These are phyloP conservation scores for Drosophila gaucha DNA, from an alignment of 2,888 invertebrate species.

Conservation along the genomic window DNA sequence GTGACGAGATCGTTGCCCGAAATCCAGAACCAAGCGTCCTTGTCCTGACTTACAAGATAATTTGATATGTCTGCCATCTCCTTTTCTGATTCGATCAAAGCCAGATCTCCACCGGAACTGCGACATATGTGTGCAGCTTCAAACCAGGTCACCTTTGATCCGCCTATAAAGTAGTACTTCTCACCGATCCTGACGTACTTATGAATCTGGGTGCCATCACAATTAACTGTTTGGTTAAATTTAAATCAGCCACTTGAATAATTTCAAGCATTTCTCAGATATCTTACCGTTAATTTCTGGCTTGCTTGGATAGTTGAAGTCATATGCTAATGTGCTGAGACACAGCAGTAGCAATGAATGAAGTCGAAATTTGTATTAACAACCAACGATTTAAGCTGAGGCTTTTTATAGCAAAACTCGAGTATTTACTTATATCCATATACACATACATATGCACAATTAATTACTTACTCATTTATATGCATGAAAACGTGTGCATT, in stretches of 20 bases:
- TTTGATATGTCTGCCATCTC: constrained; percentile 40
- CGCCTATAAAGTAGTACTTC: constrained; percentile 37
- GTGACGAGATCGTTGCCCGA: constrained; percentile 40
- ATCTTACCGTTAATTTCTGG: constrained; percentile 18
- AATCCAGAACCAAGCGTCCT: constrained; percentile 32
- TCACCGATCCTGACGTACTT: constrained; percentile 22
- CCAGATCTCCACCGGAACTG: constrained; percentile 39
- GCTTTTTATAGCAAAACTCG: constrained; percentile 2
- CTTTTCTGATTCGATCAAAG: constrained; percentile 25
- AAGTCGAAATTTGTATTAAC: not conserved
- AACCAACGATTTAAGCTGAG: too few relatives aligned
- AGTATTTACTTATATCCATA: too few relatives aligned
- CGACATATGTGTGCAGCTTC: constrained; percentile 39
- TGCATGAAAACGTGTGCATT: not conserved
- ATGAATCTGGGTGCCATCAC: not conserved
- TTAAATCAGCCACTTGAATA: not conserved
- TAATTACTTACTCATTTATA: not conserved
- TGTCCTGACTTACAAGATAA: constrained; percentile 1
- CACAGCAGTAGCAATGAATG: not conserved
- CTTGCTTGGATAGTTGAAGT: constrained; percentile 19
- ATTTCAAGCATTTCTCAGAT: not conserved
- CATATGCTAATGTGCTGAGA: constrained; percentile 10
- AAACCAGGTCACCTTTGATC: constrained; percentile 32
- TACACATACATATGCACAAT: not conserved
- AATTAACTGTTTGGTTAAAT: constrained; percentile 11